Evolutionary conservation across 2,888 invertebrate species (phyloP), one percentile per base, ranked within the genome.

Genomic region (Leptopilina drosophilae): DNA sequence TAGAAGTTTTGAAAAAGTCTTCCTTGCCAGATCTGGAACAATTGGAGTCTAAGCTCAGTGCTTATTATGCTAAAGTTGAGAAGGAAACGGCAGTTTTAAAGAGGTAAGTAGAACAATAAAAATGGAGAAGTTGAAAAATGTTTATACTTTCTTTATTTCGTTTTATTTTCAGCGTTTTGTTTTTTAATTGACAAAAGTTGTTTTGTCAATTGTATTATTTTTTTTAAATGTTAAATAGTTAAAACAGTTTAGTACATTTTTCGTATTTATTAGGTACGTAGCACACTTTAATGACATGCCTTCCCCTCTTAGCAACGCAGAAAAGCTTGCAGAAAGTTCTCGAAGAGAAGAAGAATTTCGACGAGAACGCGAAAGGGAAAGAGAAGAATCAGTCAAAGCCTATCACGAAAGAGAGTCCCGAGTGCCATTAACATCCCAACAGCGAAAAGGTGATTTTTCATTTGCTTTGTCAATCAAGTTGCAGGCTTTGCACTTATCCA

Each of bases 31-130:
- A 96, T 87, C 92, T 96, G 81, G 95, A 95, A 87, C 96, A 96
- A 89, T 92, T 96, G 88, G 95, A 96, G 92, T 95, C 95, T 1
- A 96, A 96, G 89, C 93, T 96, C 87, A 95, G 93, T 92, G 96
- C 96, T 67, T 96, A 96, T 92, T 96, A 96, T 92, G 95, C 95
- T 84, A 95, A 95, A 92, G 94, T 96, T 81, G 96, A 96, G 88
- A 96, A 96, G 92, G 93, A 93, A 86, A 91, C 92, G 49, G 90
- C 92, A 15, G 90, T 93, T 81, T 90, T 93, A 64, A 94, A 94
- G 90, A 93, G 94, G 94, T 94, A 91, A 90, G 91, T 78, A 64
- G 15, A 77, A 42, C 14, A 78, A 66, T 40, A 20, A 15, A 46
- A 20, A 49, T 49, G 12, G 33, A 33, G 33, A 53, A 49, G 0